Base-by-base conservation (phyloP, 2,797 vertebrate species). In the Lacerta bilineata region DNA sequence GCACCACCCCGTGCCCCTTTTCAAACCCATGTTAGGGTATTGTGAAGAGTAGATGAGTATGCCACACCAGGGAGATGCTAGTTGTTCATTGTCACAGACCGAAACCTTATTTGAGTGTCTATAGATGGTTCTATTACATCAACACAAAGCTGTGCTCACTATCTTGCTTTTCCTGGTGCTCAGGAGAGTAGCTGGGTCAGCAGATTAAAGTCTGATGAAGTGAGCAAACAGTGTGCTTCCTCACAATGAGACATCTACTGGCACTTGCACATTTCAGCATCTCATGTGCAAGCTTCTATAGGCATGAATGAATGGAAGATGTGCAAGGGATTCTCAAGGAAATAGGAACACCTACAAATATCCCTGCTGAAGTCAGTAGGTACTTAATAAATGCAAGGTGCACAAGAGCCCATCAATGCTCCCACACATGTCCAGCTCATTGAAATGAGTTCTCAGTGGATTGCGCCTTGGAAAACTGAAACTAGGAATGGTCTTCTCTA, bases 401-500 rank as follows among this genome's bases (percentile, higher is more conserved):
- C 20, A n/a, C 15, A 43, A 15, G 11, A 61, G 6, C 20, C n/a
- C 10, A 68, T 43, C 64, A 18, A 13, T 66, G 33, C 5, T 18
- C 41, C 41, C 69, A 3, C 4, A 46, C 66, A 86, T 36, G 33
- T 55, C 50, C 41, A 36, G 3, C 39, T 74, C 68, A 43, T 3
- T 41, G 41, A 75, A 64, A 68, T 46, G 61, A 43, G 20, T 85
- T 74, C 68, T 18, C 41, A 66, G 6, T 61, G 17, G 69, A 39
- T 23, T 5, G 3, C 41, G 74, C 39, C 55, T 81, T 77, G 1
- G 8, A 71, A 89, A 43, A 89, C 82, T 80, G 89, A 39, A 90
- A 96, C 88, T 64, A 91, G 93, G 91, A 43, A 68, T 33, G 59
- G 43, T 77, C 84, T 88, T 76, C 88, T 36, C 39, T 72, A 76